Conservation (phyloP, 2,113 vertebrate species). For the Ibidorhyncha struthersii region DNA sequence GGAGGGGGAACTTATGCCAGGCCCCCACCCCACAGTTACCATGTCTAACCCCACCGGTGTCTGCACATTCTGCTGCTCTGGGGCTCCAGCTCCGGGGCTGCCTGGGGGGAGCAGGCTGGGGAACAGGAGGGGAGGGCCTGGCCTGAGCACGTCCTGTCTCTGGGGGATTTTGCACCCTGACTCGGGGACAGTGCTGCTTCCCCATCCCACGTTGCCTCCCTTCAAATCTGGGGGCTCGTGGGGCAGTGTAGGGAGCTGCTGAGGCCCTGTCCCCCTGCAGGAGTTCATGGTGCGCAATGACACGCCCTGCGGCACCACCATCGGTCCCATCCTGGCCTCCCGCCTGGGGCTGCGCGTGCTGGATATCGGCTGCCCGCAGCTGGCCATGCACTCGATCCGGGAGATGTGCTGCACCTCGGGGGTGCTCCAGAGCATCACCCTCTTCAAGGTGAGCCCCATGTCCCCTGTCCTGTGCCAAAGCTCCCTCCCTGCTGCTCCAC, state of each 20-base stretch:
- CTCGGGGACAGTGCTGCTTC: rapidly evolving
- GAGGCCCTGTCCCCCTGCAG: conserved; percentile 49
- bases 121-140: background rate
- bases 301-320: conserved; percentile 89
- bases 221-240: background rate
- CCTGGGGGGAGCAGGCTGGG: background rate
- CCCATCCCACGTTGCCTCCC: background rate
- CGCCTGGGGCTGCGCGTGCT: conserved; percentile 89
- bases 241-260: background rate
- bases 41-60: rapidly evolving
- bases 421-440: conserved; percentile 88
- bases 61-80: background rate
- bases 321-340: conserved; percentile 92
- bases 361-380: conserved; percentile 91
- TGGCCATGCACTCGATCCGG: conserved; percentile 98
- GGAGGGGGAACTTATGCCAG: background rate
- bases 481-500: background rate
- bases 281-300: conserved; percentile 97
- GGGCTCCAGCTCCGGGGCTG: background rate
- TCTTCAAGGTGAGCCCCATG: conserved; percentile 86
- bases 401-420: conserved; percentile 97
- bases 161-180: background rate
- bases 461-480: rapidly evolving
- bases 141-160: background rate
- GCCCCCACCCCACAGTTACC: background rate